Evolutionary conservation across 2,113 vertebrate genomes (phyloP).

Genomic region (Apodemus sylvaticus): DNA sequence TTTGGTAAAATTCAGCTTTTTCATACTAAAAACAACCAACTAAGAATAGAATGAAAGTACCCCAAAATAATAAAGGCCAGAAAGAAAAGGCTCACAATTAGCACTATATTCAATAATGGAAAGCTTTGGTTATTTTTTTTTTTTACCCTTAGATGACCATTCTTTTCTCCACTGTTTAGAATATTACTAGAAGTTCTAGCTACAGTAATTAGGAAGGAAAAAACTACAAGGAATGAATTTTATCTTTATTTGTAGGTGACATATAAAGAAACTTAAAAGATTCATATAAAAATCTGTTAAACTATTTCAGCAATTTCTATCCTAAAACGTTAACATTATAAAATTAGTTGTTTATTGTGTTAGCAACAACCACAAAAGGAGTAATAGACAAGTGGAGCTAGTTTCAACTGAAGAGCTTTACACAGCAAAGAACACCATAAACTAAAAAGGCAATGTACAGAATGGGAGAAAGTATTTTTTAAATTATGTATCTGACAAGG

Average conservation of each 20-base stretch:
- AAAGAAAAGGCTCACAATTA: neutral
- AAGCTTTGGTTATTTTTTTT: neutral
- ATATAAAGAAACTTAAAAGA: neutral
- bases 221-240: slow-evolving; percentile 12
- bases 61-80: neutral
- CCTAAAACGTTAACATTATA: neutral
- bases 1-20: neutral
- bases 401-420: neutral
- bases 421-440: neutral
- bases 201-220: slow-evolving; percentile 17
- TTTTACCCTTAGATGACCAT: neutral
- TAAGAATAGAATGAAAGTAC: neutral
- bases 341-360: neutral
- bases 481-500: neutral
- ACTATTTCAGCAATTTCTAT: neutral
- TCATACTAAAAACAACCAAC: slow-evolving; percentile 1
- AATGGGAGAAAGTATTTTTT: slow-evolving; percentile 1
- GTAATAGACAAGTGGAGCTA: neutral
- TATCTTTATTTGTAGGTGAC: neutral
- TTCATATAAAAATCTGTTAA: slow-evolving; percentile 4
- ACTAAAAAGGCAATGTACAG: neutral
- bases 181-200: neutral
- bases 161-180: neutral
- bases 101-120: neutral
- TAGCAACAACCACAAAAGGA: neutral